phyloP scores from a whole-genome alignment of 2,113 vertebrate species.

The Rhineura floridana region DNA sequence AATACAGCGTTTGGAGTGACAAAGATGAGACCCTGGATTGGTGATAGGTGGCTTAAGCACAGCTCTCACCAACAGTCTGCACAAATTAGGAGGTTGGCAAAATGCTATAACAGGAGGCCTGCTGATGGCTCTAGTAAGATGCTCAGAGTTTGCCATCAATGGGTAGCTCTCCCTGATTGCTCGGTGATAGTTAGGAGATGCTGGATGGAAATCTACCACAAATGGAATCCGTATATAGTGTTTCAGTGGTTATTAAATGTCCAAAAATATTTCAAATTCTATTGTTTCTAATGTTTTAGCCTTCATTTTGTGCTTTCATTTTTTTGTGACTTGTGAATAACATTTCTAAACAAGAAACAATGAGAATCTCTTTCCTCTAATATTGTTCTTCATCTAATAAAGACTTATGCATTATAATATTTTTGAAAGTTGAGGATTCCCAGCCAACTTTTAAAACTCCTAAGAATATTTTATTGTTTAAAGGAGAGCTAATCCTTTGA shows the following conservation, averaged over 20 bases:
- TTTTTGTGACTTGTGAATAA: constrained; percentile 23
- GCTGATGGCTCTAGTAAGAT: too few relatives aligned
- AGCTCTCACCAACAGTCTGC: too few relatives aligned
- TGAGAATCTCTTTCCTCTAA: constrained; percentile 46
- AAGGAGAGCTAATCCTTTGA: constrained; percentile 40
- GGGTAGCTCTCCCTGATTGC: too few relatives aligned
- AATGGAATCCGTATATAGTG: not conserved
- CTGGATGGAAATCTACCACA: too few relatives aligned
- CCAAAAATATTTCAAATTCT: not conserved
- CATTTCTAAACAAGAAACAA: constrained; percentile 49
- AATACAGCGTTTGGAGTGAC: too few relatives aligned
- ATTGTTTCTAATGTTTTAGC: constrained; percentile 46
- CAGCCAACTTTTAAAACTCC: constrained; percentile 28
- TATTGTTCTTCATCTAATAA: constrained; percentile 36
- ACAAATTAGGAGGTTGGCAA: too few relatives aligned
- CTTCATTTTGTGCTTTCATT: not conserved
- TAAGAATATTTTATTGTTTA: constrained; percentile 40
- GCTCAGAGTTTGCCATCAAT: too few relatives aligned
- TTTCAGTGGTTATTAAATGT: not conserved
- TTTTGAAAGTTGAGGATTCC: not conserved
- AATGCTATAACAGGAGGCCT: too few relatives aligned
- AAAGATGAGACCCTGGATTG: too few relatives aligned
- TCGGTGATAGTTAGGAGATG: too few relatives aligned
- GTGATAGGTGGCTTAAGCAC: too few relatives aligned
- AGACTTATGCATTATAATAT: not conserved